Conservation (phyloP, 2,113 vertebrate species). For the Pollimyrus isidori region DNA sequence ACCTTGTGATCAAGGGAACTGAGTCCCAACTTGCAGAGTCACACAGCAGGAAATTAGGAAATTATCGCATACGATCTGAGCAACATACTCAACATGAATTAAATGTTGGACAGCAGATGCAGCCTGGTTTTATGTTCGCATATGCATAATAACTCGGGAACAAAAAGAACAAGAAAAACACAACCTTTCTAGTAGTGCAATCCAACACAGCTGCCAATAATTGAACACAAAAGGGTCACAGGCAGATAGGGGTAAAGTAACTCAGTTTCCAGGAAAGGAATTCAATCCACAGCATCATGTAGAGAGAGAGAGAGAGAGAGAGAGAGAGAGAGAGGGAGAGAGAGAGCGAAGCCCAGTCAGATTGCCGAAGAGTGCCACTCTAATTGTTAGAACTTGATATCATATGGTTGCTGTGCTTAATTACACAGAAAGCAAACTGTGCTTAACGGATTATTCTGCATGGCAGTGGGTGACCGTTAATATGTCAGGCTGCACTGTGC, state of each 20-base stretch:
- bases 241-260: background rate
- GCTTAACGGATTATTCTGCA: slow-evolving; percentile 38
- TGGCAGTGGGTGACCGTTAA: slow-evolving; percentile 24
- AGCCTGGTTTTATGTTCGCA: background rate
- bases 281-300: background rate
- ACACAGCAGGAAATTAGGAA: background rate
- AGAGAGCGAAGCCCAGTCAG: background rate
- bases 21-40: background rate
- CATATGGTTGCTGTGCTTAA: slow-evolving; percentile 30
- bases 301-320: background rate
- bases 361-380: background rate
- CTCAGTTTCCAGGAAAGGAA: background rate
- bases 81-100: background rate
- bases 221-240: background rate
- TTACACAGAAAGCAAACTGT: slow-evolving; percentile 36
- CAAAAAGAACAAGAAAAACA: background rate
- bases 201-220: background rate
- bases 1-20: background rate
- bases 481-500: slow-evolving; percentile 12
- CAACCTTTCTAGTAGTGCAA: background rate
- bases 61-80: background rate
- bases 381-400: background rate
- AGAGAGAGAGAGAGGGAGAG: background rate
- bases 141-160: background rate
- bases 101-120: background rate